Conservation (phyloP, 2,113 vertebrate genomes). For the Xenopus laevis region DNA sequence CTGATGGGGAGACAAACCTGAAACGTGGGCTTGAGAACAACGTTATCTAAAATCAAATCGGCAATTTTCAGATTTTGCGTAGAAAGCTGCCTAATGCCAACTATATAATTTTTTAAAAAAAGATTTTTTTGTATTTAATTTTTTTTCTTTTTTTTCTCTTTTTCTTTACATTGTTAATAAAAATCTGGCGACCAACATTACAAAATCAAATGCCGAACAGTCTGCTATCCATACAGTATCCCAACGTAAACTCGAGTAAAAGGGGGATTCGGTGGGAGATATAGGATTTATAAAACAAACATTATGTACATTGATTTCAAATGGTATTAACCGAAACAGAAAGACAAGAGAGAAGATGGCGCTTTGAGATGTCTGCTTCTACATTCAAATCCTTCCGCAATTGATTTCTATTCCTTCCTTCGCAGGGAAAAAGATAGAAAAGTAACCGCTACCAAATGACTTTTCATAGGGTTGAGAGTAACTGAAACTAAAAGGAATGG, state of each 20-base stretch:
- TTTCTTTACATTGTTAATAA: slow-evolving; percentile 73
- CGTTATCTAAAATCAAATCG: slow-evolving; percentile 65
- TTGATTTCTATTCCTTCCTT: slow-evolving; percentile 68
- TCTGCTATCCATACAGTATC: slow-evolving; percentile 70
- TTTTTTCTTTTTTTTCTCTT: slow-evolving; percentile 36
- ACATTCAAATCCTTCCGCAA: slow-evolving; percentile 64
- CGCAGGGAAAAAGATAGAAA: slow-evolving; percentile 69
- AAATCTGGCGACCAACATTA: slow-evolving; percentile 78
- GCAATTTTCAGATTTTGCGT: slow-evolving; percentile 66
- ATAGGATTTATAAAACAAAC: slow-evolving; percentile 73
- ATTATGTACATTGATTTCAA: slow-evolving; percentile 81
- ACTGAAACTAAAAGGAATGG: slow-evolving; percentile 59
- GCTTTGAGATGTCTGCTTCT: slow-evolving; percentile 71
- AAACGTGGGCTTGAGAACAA: slow-evolving; percentile 64
- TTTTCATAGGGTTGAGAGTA: slow-evolving; percentile 64
- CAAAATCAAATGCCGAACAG: slow-evolving; percentile 72
- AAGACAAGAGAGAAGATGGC: slow-evolving; percentile 59
- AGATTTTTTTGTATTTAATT: background rate
- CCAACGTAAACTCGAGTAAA: slow-evolving; percentile 70
- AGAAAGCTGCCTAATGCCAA: slow-evolving; percentile 73
- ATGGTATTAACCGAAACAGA: slow-evolving; percentile 74
- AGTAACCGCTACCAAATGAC: slow-evolving; percentile 75
- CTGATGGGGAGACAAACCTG: slow-evolving; percentile 70
- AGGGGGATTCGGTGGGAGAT: slow-evolving; percentile 66
- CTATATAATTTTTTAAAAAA: slow-evolving; percentile 57